These are phyloP conservation scores for Reticulitermes speratus DNA, from an alignment of 1,140 invertebrate genomes.

Conservation along the genomic window DNA sequence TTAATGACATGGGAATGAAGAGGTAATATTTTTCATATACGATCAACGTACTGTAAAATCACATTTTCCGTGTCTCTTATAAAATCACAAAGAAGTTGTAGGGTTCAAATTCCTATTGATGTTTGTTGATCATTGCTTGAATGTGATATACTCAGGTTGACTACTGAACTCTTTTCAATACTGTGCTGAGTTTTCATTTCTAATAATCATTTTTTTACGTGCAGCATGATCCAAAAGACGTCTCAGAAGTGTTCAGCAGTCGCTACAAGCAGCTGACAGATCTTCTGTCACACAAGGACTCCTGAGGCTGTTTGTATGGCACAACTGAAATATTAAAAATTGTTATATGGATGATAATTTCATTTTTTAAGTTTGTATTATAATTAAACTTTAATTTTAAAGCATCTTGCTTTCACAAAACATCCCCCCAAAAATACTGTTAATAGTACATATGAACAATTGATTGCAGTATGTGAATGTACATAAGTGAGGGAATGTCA, in stretches of 20 bases:
- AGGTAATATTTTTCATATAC: too few species aligned
- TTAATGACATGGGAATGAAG: too few species aligned
- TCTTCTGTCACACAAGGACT: neutral
- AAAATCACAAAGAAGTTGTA: too few species aligned
- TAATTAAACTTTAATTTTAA: neutral
- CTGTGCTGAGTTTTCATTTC: too few species aligned
- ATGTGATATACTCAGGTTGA: too few species aligned
- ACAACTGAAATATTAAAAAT: neutral
- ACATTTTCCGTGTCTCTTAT: too few species aligned
- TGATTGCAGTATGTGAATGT: too few species aligned
- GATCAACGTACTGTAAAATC: too few species aligned
- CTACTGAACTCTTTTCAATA: too few species aligned
- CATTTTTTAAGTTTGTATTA: neutral
- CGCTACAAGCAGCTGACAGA: constrained; percentile 22
- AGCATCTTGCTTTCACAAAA: neutral
- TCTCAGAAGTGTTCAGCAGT: neutral
- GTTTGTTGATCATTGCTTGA: too few species aligned
- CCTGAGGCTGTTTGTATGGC: neutral
- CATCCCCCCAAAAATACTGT: neutral
- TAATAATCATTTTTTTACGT: neutral
- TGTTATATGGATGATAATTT: neutral
- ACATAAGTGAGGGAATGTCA: too few species aligned
- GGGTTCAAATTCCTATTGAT: too few species aligned
- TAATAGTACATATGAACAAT: neutral
- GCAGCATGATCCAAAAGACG: constrained; percentile 25